These are phyloP conservation scores for Squalus acanthias DNA, from an alignment of 2,797 vertebrate genomes.

Conservation along the genomic window DNA sequence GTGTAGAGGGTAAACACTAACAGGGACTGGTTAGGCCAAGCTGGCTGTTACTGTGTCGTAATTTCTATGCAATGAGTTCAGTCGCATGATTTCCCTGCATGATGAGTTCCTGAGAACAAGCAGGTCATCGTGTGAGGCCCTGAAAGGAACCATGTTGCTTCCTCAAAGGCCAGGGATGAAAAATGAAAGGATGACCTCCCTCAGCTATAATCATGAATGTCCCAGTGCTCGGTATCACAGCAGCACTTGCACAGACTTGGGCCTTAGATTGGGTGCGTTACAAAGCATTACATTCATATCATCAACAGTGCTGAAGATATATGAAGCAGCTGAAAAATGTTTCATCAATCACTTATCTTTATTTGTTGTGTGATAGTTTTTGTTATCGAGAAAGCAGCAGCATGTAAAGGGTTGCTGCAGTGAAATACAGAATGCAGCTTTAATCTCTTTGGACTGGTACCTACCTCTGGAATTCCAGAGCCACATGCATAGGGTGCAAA, in stretches of 20 bases:
- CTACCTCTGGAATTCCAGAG: constrained; percentile 94
- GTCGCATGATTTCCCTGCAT: neutral
- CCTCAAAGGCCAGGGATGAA: neutral
- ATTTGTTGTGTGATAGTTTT: neutral
- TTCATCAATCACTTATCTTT: neutral
- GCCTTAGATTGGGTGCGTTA: neutral
- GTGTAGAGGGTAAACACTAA: neutral
- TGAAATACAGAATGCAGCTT: neutral
- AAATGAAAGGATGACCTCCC: neutral
- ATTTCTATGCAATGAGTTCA: neutral
- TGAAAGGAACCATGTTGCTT: neutral
- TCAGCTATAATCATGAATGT: neutral
- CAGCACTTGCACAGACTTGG: neutral
- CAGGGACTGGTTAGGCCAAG: neutral
- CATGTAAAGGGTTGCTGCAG: neutral
- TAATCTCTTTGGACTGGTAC: constrained; percentile 39
- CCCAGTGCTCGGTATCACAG: neutral
- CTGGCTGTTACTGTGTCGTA: neutral
- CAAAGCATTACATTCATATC: neutral
- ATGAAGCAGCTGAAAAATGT: neutral
- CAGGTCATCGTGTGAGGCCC: neutral
- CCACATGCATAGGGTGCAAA: constrained; percentile 96
- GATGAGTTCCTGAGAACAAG: neutral
- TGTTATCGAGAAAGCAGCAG: neutral
- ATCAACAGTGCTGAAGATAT: neutral